phyloP scores from a whole-genome alignment of 2,888 invertebrate genomes.

The Volucella inanis region DNA sequence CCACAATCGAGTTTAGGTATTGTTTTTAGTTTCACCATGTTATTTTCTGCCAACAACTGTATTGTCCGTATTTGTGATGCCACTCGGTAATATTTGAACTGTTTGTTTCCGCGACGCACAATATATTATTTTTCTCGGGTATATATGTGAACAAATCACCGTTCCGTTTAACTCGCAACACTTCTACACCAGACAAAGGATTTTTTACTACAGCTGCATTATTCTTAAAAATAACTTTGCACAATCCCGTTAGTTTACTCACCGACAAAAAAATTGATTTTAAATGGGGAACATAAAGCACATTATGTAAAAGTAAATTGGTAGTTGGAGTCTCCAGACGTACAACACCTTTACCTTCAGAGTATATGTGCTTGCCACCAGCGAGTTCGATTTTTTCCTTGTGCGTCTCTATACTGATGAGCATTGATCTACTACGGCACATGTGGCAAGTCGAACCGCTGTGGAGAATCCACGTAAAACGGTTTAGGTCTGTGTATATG shows the following conservation, averaged over 20 bases:
- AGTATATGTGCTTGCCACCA: too few relatives aligned
- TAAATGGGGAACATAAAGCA: conserved; percentile 2
- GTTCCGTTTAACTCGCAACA: too few relatives aligned
- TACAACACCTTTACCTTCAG: conserved; percentile 14
- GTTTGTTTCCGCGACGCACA: neutral
- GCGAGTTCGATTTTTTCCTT: conserved; percentile 21
- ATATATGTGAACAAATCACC: too few relatives aligned
- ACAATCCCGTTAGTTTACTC: conserved; percentile 38
- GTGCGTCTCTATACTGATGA: conserved; percentile 2
- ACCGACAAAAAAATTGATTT: conserved; percentile 39
- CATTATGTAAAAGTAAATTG: conserved; percentile 20
- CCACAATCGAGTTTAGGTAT: conserved; percentile 17
- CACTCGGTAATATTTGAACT: conserved; percentile 5
- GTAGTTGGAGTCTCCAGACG: conserved; percentile 1
- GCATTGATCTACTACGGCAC: conserved; percentile 19
- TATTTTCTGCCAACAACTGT: conserved; percentile 16
- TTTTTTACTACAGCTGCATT: conserved; percentile 6
- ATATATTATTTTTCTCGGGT: neutral
- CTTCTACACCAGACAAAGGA: neutral
- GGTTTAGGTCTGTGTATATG: conserved; percentile 14
- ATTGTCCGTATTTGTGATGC: conserved; percentile 26
- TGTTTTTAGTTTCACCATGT: conserved; percentile 14
- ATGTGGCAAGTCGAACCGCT: conserved; percentile 29
- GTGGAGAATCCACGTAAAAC: conserved; percentile 22
- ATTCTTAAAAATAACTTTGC: conserved; percentile 31